phyloP scores from a whole-genome alignment of 2,888 invertebrate genomes.

The Trachelus troglodyta region DNA sequence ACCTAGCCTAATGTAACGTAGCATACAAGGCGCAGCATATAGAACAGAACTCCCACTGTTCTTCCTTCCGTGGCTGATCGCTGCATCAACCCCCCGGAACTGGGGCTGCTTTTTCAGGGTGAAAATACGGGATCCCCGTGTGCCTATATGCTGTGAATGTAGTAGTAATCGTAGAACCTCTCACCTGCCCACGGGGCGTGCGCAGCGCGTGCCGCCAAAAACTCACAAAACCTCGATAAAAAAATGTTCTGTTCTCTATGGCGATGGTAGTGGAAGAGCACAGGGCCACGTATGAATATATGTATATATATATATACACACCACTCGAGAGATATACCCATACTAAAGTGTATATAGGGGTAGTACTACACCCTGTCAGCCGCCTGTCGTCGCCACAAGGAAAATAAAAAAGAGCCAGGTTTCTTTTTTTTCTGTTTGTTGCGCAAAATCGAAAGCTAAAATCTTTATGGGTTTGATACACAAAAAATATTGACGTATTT shows the following conservation, averaged over 20 bases:
- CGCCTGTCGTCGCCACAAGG: conserved; percentile 43
- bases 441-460: conserved; percentile 30
- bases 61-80: neutral
- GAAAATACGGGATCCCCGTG: conserved; percentile 17
- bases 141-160: neutral
- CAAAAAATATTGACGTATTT: too few relatives aligned
- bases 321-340: conserved; percentile 12
- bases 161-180: conserved; percentile 18
- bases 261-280: too few relatives aligned
- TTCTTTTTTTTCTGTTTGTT: conserved; percentile 1
- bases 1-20: neutral
- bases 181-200: conserved; percentile 53
- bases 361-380: conserved; percentile 44
- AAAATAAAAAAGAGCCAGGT: neutral
- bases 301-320: neutral
- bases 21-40: conserved; percentile 3
- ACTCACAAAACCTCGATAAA: conserved; percentile 39
- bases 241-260: conserved; percentile 28
- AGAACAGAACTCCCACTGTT: conserved; percentile 21
- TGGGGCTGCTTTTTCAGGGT: conserved; percentile 18
- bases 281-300: conserved; percentile 11
- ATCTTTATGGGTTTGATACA: conserved; percentile 13
- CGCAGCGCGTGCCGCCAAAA: conserved; percentile 48
- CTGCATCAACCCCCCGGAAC: neutral
- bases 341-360: neutral